Percentiles rank a stretch among this genome's conserved stretches.
These are phyloP conservation scores for Hipposideros larvatus DNA, from an alignment of 2,797 vertebrate species.

Conservation along the genomic window DNA sequence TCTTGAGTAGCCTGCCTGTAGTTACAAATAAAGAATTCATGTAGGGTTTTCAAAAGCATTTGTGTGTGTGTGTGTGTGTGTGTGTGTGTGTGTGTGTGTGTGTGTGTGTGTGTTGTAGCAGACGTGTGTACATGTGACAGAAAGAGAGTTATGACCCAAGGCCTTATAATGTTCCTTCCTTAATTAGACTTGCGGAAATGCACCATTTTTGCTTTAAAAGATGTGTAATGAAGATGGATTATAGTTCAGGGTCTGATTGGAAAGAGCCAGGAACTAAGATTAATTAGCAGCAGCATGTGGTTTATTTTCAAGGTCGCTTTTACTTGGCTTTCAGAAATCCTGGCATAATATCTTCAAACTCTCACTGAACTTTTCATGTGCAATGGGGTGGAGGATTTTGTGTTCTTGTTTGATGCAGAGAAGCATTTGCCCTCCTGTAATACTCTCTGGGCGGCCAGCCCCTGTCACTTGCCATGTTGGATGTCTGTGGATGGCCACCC, in stretches of 20 bases:
- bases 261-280: conserved; percentile 87
- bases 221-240: conserved; percentile 89
- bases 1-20: background rate
- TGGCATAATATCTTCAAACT: conserved; percentile 83
- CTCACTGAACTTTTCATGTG: conserved; percentile 84
- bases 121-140: conserved; percentile 68
- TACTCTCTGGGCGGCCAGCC: conserved; percentile 71
- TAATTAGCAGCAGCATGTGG: conserved; percentile 83
- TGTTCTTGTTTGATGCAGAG: conserved; percentile 74
- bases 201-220: conserved; percentile 85
- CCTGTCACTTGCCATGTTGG: conserved; percentile 56
- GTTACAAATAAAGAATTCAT: background rate
- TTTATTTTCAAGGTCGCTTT: conserved; percentile 79
- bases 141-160: conserved; percentile 82
- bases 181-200: conserved; percentile 88
- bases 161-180: conserved; percentile 82
- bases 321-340: conserved; percentile 84
- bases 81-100: too few relatives aligned
- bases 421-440: conserved; percentile 76
- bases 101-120: background rate
- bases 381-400: conserved; percentile 71
- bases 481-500: conserved; percentile 19
- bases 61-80: background rate
- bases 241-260: conserved; percentile 84
- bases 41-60: background rate